phyloP scores from a whole-genome alignment of 2,113 vertebrate species.

The Rhinoptilus africanus region DNA sequence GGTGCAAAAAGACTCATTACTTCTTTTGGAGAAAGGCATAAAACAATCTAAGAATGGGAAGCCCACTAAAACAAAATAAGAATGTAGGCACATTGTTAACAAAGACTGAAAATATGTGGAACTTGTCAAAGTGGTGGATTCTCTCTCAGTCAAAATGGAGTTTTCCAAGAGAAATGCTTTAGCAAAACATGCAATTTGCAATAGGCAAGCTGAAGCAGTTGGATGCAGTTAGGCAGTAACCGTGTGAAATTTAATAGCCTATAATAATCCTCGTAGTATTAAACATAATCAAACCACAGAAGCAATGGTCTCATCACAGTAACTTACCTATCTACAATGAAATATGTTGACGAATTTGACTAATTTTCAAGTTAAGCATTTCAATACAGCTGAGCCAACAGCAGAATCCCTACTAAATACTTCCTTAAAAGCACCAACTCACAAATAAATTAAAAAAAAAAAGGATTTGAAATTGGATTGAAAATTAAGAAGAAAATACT shows the following conservation, averaged over 20 bases:
- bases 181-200: not conserved
- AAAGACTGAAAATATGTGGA: not conserved
- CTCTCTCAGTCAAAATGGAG: not conserved
- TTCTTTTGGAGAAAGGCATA: not conserved
- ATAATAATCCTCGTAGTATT: not conserved
- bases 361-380: not conserved
- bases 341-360: not conserved
- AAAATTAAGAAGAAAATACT: not conserved
- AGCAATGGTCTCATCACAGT: not conserved
- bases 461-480: not conserved
- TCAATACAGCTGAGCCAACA: not conserved
- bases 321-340: not conserved
- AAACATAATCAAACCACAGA: not conserved
- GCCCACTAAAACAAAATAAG: not conserved
- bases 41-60: not conserved
- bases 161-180: not conserved
- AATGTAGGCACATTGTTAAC: not conserved
- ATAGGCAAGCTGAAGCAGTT: not conserved
- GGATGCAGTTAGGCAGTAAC: not conserved
- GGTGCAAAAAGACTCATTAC: not conserved
- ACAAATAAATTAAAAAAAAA: not conserved
- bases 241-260: not conserved
- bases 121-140: not conserved
- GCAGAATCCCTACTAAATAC: not conserved
- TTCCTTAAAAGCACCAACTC: rapidly evolving